These are phyloP conservation scores for Agapornis canus DNA, from an alignment of 2,797 vertebrate genomes.

Conservation along the genomic window DNA sequence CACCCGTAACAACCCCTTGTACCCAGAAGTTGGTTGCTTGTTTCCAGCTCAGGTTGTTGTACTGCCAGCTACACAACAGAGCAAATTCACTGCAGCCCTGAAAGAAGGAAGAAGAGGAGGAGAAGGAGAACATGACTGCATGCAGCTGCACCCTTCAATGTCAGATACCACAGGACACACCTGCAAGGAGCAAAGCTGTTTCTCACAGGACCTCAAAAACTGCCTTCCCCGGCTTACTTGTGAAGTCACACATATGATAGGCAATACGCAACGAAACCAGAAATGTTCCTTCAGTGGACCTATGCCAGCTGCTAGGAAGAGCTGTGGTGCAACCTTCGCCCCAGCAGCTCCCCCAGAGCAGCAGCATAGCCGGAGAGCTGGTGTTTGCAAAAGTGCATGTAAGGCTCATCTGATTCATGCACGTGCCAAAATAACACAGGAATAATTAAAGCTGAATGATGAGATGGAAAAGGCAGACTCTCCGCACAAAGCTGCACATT, in stretches of 20 bases:
- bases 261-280: neutral
- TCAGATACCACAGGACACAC: accelerated
- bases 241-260: neutral
- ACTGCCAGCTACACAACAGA: neutral
- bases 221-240: accelerated
- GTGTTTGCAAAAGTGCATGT: neutral
- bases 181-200: accelerated
- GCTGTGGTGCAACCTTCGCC: neutral
- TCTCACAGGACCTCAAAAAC: neutral
- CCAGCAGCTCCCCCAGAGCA: neutral
- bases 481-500: neutral
- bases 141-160: neutral
- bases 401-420: neutral
- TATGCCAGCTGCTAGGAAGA: neutral
- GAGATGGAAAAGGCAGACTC: neutral
- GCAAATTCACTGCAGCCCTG: neutral
- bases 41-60: neutral
- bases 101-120: neutral
- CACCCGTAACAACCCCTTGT: neutral
- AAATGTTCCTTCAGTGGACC: neutral
- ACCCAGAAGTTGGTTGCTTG: neutral
- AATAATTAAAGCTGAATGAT: neutral
- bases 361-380: accelerated
- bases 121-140: neutral
- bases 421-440: neutral